A percentile compares a stretch with the other conserved stretches of the same genome.
These are phyloP conservation scores for Dascillus cervinus DNA, from an alignment of 2,888 invertebrate species.

Conservation along the genomic window DNA sequence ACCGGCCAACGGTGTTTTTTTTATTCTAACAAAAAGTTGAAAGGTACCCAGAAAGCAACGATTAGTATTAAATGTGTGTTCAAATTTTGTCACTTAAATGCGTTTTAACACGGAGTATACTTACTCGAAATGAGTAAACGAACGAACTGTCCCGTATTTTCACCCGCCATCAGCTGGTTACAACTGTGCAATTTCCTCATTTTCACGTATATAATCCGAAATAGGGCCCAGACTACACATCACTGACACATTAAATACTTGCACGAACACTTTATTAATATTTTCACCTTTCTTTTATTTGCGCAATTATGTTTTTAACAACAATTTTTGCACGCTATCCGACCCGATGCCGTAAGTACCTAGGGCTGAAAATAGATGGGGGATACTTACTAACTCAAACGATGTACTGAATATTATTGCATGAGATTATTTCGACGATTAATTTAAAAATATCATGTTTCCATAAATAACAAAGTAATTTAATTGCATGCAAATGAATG, in stretches of 20 bases:
- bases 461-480: no score
- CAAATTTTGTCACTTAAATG: no score
- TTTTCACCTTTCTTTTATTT: slow-evolving; percentile 15
- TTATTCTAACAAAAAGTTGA: no score
- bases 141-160: slow-evolving; percentile 38
- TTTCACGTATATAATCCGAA: slow-evolving; percentile 48
- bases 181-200: slow-evolving; percentile 45
- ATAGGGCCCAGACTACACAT: slow-evolving; percentile 46
- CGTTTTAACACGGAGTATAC: no score
- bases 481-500: not conserved
- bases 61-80: no score
- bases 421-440: no score
- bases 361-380: slow-evolving; percentile 66
- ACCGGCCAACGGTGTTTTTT: slow-evolving; percentile 21
- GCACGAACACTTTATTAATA: slow-evolving; percentile 13
- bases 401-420: slow-evolving; percentile 7
- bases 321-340: slow-evolving; percentile 57
- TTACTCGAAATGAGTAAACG: slow-evolving; percentile 38
- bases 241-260: slow-evolving; percentile 44
- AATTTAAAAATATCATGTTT: no score
- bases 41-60: no score
- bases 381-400: slow-evolving; percentile 44
- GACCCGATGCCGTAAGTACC: slow-evolving; percentile 58
- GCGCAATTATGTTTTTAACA: slow-evolving; percentile 45
- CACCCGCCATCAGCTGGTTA: slow-evolving; percentile 47